A percentile compares a stretch with the other conserved stretches of the same genome.
Evolutionary conservation across 2,113 vertebrate genomes (phyloP).

Genomic region (Alectura lathami): DNA sequence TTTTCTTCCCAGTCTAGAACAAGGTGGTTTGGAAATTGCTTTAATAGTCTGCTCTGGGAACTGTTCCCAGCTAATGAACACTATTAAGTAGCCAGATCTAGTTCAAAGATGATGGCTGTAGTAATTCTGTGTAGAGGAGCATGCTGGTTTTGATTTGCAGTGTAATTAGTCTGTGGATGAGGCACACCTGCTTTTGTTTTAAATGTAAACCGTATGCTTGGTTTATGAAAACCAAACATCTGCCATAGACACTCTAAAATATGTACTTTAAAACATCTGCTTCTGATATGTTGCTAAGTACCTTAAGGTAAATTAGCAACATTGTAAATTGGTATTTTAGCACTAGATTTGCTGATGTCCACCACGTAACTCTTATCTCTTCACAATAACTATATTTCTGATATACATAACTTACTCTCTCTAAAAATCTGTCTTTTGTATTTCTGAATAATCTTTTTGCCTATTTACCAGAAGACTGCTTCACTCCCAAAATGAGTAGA

Average conservation of each 20-base stretch:
- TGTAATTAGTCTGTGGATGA: background rate
- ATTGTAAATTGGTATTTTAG: background rate
- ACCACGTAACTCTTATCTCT: background rate
- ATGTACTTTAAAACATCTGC: background rate
- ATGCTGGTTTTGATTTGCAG: constrained; percentile 11
- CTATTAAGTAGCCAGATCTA: constrained; percentile 10
- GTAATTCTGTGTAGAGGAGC: constrained; percentile 8
- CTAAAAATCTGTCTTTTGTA: background rate
- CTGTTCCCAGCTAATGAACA: background rate
- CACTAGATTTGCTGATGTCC: background rate
- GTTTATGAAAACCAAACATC: background rate
- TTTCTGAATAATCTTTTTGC: background rate
- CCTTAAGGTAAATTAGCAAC: background rate
- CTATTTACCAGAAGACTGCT: background rate
- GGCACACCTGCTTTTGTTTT: constrained; percentile 3
- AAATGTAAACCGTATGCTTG: background rate
- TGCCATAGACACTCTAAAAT: background rate
- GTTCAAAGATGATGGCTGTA: constrained; percentile 26
- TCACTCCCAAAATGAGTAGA: background rate
- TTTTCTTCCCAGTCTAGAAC: background rate
- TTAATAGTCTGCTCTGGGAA: background rate
- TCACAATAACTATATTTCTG: background rate
- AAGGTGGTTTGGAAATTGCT: background rate
- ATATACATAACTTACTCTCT: background rate
- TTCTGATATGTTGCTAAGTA: background rate